Evolutionary conservation across 2,888 invertebrate species (phyloP).

Genomic region (Prosopocoilus inquinatus): DNA sequence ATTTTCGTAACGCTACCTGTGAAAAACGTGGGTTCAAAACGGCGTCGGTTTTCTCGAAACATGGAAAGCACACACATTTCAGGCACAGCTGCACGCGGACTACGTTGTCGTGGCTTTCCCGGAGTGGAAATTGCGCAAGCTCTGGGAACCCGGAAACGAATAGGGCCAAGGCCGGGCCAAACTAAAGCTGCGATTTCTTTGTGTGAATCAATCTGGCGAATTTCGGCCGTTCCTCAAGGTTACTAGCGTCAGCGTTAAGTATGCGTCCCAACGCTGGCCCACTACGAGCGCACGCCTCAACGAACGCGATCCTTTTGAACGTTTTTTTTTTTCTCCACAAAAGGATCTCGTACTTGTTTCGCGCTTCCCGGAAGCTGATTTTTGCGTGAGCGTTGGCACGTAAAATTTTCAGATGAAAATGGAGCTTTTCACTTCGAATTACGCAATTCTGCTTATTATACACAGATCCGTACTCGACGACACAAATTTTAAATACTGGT

Average conservation of each 20-base stretch:
- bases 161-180: conserved; percentile 41
- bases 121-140: conserved; percentile 37
- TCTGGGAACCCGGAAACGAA: conserved; percentile 39
- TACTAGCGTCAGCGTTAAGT: not conserved
- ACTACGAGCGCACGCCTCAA: too few species aligned
- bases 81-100: conserved; percentile 40
- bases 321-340: too few species aligned
- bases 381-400: too few species aligned
- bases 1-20: not conserved
- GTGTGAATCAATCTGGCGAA: conserved; percentile 18
- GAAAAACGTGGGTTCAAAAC: conserved; percentile 2
- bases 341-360: too few species aligned
- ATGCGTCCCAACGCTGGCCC: not conserved
- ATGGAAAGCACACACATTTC: conserved; percentile 35
- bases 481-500: too few species aligned
- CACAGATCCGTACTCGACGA: too few species aligned
- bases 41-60: not conserved
- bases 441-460: too few species aligned
- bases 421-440: too few species aligned
- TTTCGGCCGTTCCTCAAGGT: not conserved
- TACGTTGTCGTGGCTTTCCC: conserved; percentile 40
- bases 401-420: too few species aligned
- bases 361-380: too few species aligned
- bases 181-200: conserved; percentile 19
- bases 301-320: too few species aligned